Percentiles rank a stretch among this genome's conserved stretches.
Evolutionary conservation across 2,113 vertebrate species (phyloP).

Genomic region (Pardalotus punctatus): DNA sequence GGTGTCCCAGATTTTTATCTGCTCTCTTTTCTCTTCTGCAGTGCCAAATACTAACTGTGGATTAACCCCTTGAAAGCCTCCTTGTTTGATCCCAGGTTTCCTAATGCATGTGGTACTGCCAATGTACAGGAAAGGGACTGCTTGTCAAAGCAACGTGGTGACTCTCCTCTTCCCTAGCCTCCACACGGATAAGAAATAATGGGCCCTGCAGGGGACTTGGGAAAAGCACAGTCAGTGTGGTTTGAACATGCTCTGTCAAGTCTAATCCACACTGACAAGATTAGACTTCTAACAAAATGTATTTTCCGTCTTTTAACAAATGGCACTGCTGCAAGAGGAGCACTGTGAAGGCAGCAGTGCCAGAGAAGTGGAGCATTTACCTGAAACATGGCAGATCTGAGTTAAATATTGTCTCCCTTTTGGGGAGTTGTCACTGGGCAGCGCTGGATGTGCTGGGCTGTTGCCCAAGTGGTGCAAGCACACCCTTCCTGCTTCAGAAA

Average conservation of each 20-base stretch:
- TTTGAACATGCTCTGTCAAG: constrained; percentile 6
- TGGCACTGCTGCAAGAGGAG: not conserved
- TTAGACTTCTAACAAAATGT: not conserved
- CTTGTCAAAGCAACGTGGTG: not conserved
- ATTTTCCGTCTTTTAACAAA: not conserved
- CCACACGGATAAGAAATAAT: not conserved
- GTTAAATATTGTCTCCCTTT: not conserved
- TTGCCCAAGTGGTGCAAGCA: not conserved
- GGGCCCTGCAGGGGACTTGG: not conserved
- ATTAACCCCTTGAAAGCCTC: not conserved
- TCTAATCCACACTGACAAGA: not conserved
- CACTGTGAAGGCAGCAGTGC: not conserved
- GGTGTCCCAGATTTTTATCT: not conserved
- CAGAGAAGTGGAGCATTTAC: not conserved
- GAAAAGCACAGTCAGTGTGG: not conserved
- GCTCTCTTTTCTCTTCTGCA: not conserved
- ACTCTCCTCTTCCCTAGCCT: not conserved
- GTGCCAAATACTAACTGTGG: not conserved
- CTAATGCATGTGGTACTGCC: not conserved
- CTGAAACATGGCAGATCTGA: not conserved
- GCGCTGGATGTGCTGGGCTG: not conserved
- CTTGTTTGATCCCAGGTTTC: not conserved
- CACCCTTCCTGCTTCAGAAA: not conserved
- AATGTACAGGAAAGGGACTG: not conserved
- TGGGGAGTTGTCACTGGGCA: not conserved